Evolutionary conservation across 2,888 invertebrate species (phyloP).

Genomic region (Busseola fusca): DNA sequence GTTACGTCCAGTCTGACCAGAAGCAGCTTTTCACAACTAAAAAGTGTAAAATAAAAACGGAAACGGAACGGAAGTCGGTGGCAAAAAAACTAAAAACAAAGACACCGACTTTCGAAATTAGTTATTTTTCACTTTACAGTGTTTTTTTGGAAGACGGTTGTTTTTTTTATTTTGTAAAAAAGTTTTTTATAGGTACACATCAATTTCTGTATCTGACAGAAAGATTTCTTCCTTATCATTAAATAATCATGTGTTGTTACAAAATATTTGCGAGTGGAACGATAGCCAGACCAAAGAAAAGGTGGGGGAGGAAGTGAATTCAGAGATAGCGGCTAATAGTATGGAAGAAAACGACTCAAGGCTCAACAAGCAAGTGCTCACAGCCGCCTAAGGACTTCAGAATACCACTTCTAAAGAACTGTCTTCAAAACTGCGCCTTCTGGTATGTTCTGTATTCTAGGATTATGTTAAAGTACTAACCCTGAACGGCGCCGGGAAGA

Average conservation of each 20-base stretch:
- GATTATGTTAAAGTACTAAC: slow-evolving; percentile 81
- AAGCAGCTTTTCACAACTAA: too few species aligned
- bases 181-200: background rate
- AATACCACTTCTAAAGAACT: background rate
- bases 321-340: background rate
- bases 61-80: too few species aligned
- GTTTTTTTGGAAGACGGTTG: too few species aligned
- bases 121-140: too few species aligned
- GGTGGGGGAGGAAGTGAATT: background rate
- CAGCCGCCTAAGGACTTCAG: too few species aligned
- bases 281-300: background rate
- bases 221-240: background rate
- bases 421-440: background rate
- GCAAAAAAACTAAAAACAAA: too few species aligned
- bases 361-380: background rate
- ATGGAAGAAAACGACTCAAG: background rate
- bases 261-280: background rate
- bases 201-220: background rate
- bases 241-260: too few species aligned
- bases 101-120: too few species aligned
- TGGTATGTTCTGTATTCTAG: slow-evolving; percentile 3
- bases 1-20: too few species aligned
- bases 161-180: too few species aligned
- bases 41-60: too few species aligned
- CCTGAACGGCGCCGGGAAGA: slow-evolving; percentile 91